Base-by-base conservation (phyloP, 2,113 vertebrate genomes). In the Brachirus orientalis region DNA sequence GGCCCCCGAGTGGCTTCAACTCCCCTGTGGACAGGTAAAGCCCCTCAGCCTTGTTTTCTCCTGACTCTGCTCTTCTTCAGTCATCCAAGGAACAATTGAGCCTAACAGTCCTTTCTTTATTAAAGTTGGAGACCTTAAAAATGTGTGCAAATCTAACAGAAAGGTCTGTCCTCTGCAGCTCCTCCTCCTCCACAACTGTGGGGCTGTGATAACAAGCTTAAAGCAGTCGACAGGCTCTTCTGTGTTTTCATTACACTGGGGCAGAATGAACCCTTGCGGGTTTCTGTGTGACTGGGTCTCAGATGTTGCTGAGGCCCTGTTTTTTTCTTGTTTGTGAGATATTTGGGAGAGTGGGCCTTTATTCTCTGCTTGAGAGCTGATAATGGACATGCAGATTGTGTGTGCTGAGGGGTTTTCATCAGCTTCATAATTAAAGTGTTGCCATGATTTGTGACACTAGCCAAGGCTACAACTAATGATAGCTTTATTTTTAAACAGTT, bases 1-100 rank as follows among this genome's bases (percentile, higher is more conserved):
- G 85, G 5, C 80, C 90, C 0, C 75, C 90, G 11, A 95, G 94
- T 0, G 95, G 95, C 57, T 94, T 97, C 87, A 92, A 84, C 83
- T 96, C 95, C 44, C 93, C 95, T 0, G 93, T 94, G 74, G 97
- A 98, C 85, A 98, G 95, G 97, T 98, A 91, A 83, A 33, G 33
- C 8, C 47, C 45, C 8, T n/a, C 33, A 16, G 4, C 51, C 20
- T 33, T 10, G 28, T 11, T n/a, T 35, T 17, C 9, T 14, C 33
- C 12, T 11, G 4, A 17, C 22, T 37, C 50, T 28, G 1, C 50
- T 20, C 44, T 33, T 54, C 36, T 33, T 19, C 47, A 45, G 17
- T 17, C 20, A 14, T 53, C 40, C 6, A 36, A 10, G 2, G 36
- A 43, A 57, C 47, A 65, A n/a, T n/a, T 1, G 9, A 45, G 14